phyloP scores from a whole-genome alignment of 1,140 invertebrate species.

The Cylas formicarius region DNA sequence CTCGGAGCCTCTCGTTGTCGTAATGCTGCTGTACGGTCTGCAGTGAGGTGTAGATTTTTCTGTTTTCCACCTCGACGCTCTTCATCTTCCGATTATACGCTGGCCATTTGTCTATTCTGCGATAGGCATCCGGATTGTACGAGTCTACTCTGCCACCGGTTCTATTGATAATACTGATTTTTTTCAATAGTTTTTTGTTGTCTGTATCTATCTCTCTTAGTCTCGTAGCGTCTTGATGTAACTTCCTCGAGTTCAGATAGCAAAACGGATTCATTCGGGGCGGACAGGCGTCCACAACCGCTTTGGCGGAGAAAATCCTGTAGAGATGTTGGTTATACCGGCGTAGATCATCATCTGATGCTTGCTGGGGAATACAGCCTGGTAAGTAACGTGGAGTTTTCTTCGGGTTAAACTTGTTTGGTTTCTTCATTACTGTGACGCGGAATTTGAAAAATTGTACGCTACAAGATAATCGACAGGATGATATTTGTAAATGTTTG shows the following conservation, averaged over 20 bases:
- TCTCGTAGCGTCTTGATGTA: conserved; percentile 32
- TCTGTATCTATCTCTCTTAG: conserved; percentile 39
- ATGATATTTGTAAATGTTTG: too few relatives aligned
- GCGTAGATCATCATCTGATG: conserved; percentile 7
- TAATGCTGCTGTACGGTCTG: conserved; percentile 12
- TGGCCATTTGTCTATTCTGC: conserved; percentile 23
- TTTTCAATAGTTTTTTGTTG: conserved; percentile 43
- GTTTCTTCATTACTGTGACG: conserved; percentile 8
- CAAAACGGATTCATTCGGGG: conserved; percentile 35
- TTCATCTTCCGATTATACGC: conserved; percentile 22
- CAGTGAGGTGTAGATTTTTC: conserved; percentile 17
- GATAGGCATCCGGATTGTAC: conserved; percentile 31
- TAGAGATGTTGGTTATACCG: conserved; percentile 1
- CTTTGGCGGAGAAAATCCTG: conserved; percentile 31
- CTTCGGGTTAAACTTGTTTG: conserved; percentile 18
- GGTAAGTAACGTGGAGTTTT: conserved; percentile 29
- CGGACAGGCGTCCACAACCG: conserved; percentile 40
- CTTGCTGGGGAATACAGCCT: too few relatives aligned
- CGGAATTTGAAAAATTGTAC: not conserved
- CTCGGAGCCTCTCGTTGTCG: conserved; percentile 14
- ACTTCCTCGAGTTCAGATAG: conserved; percentile 36
- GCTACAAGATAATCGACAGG: too few relatives aligned
- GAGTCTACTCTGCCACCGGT: conserved; percentile 32
- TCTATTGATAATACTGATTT: conserved; percentile 41
- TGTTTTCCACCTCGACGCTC: conserved; percentile 23